Conservation (phyloP, 2,797 vertebrate genomes). For the Melanogrammus aeglefinus region DNA sequence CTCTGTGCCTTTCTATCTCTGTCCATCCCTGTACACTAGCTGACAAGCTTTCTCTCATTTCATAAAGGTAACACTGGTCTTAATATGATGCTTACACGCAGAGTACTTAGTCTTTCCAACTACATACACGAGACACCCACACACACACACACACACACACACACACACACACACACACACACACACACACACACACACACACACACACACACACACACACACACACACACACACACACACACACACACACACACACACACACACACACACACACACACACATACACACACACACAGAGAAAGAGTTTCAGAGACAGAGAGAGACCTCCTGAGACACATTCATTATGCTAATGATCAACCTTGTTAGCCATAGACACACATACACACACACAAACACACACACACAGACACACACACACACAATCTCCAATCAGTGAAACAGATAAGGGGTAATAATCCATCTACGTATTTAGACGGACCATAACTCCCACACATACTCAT, state of each 20-base stretch:
- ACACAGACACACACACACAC: constrained; percentile 21
- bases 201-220: not conserved
- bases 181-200: too few species aligned
- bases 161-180: too few species aligned
- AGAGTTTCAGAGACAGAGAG: constrained; percentile 17
- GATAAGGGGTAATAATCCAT: constrained; percentile 50
- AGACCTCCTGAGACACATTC: constrained; percentile 58
- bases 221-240: not conserved
- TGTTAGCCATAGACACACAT: constrained; percentile 37
- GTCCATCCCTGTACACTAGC: too few species aligned
- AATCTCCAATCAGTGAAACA: constrained; percentile 58
- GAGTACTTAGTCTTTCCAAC: too few species aligned
- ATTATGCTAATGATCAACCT: constrained; percentile 66
- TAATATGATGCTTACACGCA: too few species aligned
- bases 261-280: not conserved
- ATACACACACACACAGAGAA: constrained; percentile 18
- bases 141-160: too few species aligned
- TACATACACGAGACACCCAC: constrained; percentile 5
- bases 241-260: not conserved
- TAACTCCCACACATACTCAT: constrained; percentile 4
- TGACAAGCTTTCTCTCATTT: too few species aligned
- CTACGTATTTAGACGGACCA: not conserved
- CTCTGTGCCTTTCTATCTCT: too few species aligned
- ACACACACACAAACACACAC: constrained; percentile 18
- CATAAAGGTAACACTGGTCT: too few species aligned